A percentile compares a stretch with the other conserved stretches of the same genome.
Conservation (phyloP, 23 tunicate species). For the Clavelina lepadiformis region DNA sequence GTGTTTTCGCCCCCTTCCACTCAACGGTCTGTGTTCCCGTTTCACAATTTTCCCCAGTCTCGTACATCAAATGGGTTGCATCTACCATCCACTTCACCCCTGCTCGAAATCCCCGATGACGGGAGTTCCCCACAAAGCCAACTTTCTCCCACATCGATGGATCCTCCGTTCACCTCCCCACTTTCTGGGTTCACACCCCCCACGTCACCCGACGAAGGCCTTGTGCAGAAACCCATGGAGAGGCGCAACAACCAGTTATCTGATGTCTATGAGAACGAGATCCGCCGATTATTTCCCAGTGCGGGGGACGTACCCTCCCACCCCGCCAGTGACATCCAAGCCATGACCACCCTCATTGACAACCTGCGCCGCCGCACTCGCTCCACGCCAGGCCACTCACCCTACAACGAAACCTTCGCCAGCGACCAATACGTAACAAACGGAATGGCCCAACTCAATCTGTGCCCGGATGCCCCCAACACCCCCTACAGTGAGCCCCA, state of each 20-base stretch:
- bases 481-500: not conserved
- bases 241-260: constrained; percentile 1
- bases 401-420: too few relatives aligned
- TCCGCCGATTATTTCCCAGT: not conserved
- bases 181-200: constrained; percentile 10
- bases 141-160: not conserved
- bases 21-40: constrained; percentile 7
- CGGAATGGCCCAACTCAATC: too few relatives aligned
- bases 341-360: constrained; percentile 46
- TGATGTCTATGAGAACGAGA: constrained; percentile 2
- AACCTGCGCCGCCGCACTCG: not conserved
- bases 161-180: not conserved
- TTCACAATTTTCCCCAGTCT: constrained; percentile 20
- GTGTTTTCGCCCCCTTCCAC: constrained; percentile 66
- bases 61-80: constrained; percentile 24
- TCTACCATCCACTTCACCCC: constrained; percentile 49
- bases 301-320: not conserved
- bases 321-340: constrained; percentile 26
- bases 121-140: constrained; percentile 4
- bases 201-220: constrained; percentile 5
- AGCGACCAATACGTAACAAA: too few relatives aligned
- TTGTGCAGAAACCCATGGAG: not conserved
- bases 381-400: not conserved
- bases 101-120: constrained; percentile 80
- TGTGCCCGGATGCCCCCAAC: too few relatives aligned